phyloP scores from a whole-genome alignment of 2,888 invertebrate species.

The Agonopterix subpropinquella region DNA sequence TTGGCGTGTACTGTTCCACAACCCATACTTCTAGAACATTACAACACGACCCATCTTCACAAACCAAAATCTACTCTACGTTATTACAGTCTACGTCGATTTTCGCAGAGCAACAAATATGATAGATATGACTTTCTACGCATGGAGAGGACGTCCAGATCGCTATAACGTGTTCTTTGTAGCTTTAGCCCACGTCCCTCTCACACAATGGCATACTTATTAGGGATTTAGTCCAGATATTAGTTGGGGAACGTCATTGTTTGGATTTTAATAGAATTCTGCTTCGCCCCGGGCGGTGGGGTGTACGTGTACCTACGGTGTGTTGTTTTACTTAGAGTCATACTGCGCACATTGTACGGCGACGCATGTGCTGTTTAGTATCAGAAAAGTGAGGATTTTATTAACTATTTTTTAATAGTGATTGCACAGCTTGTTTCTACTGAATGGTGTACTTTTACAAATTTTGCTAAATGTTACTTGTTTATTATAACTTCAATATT shows the following conservation, averaged over 20 bases:
- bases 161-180: constrained; percentile 75
- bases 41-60: constrained; percentile 18
- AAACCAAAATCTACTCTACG: constrained; percentile 20
- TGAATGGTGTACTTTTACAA: too few relatives aligned
- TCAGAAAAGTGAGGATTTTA: too few relatives aligned
- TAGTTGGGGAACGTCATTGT: constrained; percentile 74
- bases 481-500: too few relatives aligned
- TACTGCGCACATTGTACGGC: constrained; percentile 26
- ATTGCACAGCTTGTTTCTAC: too few relatives aligned
- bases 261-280: constrained; percentile 74
- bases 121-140: constrained; percentile 9
- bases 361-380: constrained; percentile 30
- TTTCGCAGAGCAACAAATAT: constrained; percentile 10
- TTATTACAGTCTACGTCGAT: constrained; percentile 6
- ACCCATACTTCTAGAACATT: constrained; percentile 23
- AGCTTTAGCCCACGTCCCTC: constrained; percentile 69
- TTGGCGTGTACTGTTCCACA: constrained; percentile 57
- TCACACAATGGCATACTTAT: constrained; percentile 76
- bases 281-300: constrained; percentile 59
- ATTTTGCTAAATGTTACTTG: too few relatives aligned
- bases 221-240: constrained; percentile 77
- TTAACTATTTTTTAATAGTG: neutral
- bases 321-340: constrained; percentile 27
- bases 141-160: constrained; percentile 37
- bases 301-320: constrained; percentile 27